phyloP scores from a whole-genome alignment of 1,140 invertebrate species.

The Rhagoletis pomonella region DNA sequence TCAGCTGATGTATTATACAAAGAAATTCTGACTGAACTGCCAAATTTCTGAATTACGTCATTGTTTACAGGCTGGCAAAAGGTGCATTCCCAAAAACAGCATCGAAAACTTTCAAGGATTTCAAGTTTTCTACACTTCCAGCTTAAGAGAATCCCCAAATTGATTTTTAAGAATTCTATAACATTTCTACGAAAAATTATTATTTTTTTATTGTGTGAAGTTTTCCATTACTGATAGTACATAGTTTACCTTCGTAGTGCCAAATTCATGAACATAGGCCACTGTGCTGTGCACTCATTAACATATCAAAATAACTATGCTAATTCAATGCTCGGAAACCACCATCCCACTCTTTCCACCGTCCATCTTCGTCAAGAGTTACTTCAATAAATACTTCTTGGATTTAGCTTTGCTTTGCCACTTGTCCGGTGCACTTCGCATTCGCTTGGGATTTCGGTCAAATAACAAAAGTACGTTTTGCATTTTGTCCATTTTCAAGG shows the following conservation, averaged over 20 bases:
- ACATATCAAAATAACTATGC: too few relatives aligned
- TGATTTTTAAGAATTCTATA: too few relatives aligned
- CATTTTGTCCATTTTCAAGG: conserved; percentile 12
- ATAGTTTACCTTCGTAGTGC: background rate
- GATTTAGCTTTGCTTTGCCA: background rate
- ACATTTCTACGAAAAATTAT: background rate
- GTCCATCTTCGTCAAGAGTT: background rate
- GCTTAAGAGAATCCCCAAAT: too few relatives aligned
- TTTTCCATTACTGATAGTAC: background rate
- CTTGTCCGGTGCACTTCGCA: background rate
- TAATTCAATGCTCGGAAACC: background rate
- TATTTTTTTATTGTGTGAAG: too few relatives aligned
- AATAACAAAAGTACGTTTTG: conserved; percentile 10
- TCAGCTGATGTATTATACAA: too few relatives aligned
- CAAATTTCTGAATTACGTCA: too few relatives aligned
- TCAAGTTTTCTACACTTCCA: too few relatives aligned
- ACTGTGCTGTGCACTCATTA: background rate
- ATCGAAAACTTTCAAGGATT: too few relatives aligned
- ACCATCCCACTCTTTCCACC: background rate
- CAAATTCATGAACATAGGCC: background rate
- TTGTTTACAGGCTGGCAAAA: too few relatives aligned
- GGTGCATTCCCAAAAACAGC: too few relatives aligned
- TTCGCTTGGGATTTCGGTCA: background rate
- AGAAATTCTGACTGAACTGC: too few relatives aligned
- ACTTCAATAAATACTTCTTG: background rate